These are phyloP conservation scores for Masnerella sp. DNA, from an alignment of 2,888 invertebrate genomes.

Conservation along the genomic window DNA sequence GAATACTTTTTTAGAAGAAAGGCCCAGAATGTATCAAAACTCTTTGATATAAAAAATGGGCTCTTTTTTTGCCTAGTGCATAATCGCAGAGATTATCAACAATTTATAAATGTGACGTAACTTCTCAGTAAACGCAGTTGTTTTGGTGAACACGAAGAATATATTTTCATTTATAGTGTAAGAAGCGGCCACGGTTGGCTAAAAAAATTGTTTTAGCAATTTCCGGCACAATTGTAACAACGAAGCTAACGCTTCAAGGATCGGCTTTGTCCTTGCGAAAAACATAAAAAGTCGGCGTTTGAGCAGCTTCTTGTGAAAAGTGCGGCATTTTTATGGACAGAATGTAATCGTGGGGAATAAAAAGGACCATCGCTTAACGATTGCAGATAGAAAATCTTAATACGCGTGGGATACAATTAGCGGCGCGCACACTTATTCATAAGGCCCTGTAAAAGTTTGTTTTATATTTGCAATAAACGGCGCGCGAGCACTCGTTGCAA, in stretches of 20 bases:
- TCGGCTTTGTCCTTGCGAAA: constrained; percentile 42
- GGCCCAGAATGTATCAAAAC: too few species aligned
- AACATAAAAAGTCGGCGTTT: constrained; percentile 41
- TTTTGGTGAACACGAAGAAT: too few species aligned
- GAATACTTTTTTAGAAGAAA: too few species aligned
- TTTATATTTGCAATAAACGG: constrained; percentile 55
- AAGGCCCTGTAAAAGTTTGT: constrained; percentile 34
- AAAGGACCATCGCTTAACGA: constrained; percentile 39
- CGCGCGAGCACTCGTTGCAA: constrained; percentile 45
- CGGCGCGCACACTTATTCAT: constrained; percentile 44
- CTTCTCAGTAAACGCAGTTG: too few species aligned
- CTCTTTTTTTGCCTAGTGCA: too few species aligned
- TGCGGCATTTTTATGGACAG: constrained; percentile 39
- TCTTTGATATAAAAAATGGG: too few species aligned
- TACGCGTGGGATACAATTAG: constrained; percentile 51
- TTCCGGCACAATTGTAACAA: constrained; percentile 35
- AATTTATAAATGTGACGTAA: too few species aligned
- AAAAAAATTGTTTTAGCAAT: constrained; percentile 34
- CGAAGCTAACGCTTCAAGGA: constrained; percentile 39
- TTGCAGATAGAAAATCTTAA: constrained; percentile 49
- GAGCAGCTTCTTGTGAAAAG: constrained; percentile 38
- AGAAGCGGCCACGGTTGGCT: too few species aligned
- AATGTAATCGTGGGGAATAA: constrained; percentile 36
- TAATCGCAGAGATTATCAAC: too few species aligned
- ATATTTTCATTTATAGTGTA: too few species aligned